A percentile compares a stretch with the other conserved stretches of the same genome.
Evolutionary conservation across 2,113 vertebrate genomes (phyloP).

Genomic region (Micromys minutus): DNA sequence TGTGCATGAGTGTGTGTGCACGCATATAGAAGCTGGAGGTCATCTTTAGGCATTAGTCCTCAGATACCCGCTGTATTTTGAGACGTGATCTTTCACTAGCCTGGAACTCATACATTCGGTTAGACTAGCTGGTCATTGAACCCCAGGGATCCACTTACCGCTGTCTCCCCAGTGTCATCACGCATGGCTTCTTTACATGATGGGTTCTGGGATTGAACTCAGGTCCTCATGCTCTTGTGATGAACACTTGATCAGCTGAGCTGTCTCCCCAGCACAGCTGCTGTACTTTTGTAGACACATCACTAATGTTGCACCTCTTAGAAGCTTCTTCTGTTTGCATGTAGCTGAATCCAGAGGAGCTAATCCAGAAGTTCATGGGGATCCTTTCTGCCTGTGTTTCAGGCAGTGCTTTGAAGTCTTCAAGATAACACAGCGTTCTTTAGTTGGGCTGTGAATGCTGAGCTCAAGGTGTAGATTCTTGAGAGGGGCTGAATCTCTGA

Average conservation of each 20-base stretch:
- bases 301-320: not conserved
- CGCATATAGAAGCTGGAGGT: not conserved
- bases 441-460: not conserved
- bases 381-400: not conserved
- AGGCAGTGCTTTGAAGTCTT: not conserved
- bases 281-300: not conserved
- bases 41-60: not conserved
- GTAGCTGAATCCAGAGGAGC: not conserved
- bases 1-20: not conserved
- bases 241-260: not conserved
- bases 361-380: not conserved
- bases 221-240: too few species aligned
- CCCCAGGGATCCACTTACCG: not conserved
- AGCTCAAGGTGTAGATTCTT: not conserved
- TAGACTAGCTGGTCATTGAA: not conserved
- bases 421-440: not conserved
- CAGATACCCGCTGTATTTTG: not conserved
- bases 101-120: not conserved
- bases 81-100: not conserved
- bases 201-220: too few species aligned
- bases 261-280: not conserved
- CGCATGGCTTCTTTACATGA: not conserved
- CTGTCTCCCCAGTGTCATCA: too few species aligned
- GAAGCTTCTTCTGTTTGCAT: not conserved
- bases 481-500: not conserved